These are phyloP conservation scores for Nycteola revayana DNA, from an alignment of 2,888 invertebrate species.

Conservation along the genomic window DNA sequence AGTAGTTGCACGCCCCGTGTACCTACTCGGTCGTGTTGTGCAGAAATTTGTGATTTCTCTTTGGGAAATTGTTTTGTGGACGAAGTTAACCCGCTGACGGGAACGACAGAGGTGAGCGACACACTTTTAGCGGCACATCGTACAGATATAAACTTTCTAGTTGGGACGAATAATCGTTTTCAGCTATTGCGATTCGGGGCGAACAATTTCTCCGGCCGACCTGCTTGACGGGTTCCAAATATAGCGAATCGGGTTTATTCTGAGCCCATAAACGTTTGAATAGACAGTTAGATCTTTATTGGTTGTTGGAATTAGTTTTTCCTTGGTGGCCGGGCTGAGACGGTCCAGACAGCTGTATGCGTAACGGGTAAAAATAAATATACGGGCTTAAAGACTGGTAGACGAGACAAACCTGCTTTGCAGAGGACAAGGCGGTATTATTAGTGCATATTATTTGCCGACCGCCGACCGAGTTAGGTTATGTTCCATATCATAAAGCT, in stretches of 20 bases:
- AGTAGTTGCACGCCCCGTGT: constrained; percentile 72
- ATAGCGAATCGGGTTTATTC: constrained; percentile 56
- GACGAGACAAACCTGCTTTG: constrained; percentile 77
- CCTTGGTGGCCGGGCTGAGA: constrained; percentile 71
- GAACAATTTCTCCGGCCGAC: constrained; percentile 53
- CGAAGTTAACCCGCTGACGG: constrained; percentile 46
- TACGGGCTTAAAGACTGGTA: constrained; percentile 71
- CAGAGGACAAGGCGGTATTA: constrained; percentile 72
- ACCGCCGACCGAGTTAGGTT: constrained; percentile 12
- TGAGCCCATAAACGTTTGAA: constrained; percentile 35
- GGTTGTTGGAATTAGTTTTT: constrained; percentile 52
- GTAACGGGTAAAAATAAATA: constrained; percentile 82
- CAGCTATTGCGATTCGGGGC: constrained; percentile 45
- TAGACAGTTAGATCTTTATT: constrained; percentile 37
- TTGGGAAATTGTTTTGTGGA: constrained; percentile 61
- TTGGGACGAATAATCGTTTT: constrained; percentile 15
- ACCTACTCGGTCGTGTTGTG: constrained; percentile 62
- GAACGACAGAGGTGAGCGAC: constrained; percentile 61
- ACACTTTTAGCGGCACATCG: constrained; percentile 26
- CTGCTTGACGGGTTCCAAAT: constrained; percentile 64
- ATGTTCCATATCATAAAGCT: constrained; percentile 28
- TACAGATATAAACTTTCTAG: constrained; percentile 26
- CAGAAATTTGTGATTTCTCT: constrained; percentile 73
- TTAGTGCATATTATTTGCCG: constrained; percentile 46
- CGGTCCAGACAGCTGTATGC: constrained; percentile 73